phyloP scores from a whole-genome alignment of 2,113 vertebrate genomes.

The Scalopus aquaticus region DNA sequence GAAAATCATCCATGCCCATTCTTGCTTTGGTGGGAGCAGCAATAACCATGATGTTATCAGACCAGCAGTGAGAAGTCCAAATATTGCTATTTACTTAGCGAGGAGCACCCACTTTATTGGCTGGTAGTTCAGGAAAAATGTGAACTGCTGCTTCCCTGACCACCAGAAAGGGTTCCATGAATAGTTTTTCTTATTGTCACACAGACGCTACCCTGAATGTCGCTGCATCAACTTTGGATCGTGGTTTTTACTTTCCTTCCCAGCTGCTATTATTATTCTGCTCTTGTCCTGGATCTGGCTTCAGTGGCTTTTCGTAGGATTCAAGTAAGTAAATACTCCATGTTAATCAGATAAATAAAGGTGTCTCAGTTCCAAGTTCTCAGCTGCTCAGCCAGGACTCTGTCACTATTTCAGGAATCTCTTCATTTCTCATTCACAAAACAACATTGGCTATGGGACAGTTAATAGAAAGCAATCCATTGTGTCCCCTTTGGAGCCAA shows the following conservation, averaged over 20 bases:
- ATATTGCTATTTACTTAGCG: too few species aligned
- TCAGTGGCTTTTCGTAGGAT: constrained; percentile 93
- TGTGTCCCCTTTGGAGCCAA: background rate
- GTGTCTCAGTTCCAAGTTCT: background rate
- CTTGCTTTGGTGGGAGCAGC: background rate
- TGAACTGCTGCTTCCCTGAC: background rate
- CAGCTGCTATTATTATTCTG: constrained; percentile 87
- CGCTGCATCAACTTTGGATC: constrained; percentile 92
- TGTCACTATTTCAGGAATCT: background rate
- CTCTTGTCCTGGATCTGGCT: constrained; percentile 94
- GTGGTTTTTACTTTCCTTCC: constrained; percentile 93
- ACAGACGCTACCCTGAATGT: constrained; percentile 92
- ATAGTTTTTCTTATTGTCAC: constrained; percentile 33
- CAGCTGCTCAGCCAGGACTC: background rate
- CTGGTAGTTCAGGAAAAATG: rapidly evolving
- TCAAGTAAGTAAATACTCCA: constrained; percentile 90
- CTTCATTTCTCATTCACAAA: background rate
- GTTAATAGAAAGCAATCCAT: background rate
- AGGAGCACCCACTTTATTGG: background rate
- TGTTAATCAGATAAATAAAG: background rate
- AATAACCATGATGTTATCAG: background rate
- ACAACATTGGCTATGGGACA: background rate
- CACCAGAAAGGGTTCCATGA: background rate
- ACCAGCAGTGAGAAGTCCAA: background rate
- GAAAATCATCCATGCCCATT: background rate